phyloP scores from a whole-genome alignment of 2,797 vertebrate species.

The Trachurus trachurus region DNA sequence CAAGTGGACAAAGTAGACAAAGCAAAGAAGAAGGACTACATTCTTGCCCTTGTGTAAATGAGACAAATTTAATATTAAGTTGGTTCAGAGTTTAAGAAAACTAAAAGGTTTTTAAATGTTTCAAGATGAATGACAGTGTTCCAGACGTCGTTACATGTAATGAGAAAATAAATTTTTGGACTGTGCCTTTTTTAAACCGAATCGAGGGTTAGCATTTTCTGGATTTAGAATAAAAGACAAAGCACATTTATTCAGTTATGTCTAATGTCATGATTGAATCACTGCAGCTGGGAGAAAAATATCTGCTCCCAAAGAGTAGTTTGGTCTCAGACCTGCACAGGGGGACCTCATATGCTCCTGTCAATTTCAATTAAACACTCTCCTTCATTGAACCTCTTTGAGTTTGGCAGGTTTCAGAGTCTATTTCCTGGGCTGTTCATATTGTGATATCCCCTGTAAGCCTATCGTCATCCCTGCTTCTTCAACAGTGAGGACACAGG shows the following conservation, averaged over 20 bases:
- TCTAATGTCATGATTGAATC: slow-evolving; percentile 7
- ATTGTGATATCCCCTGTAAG: slow-evolving; percentile 10
- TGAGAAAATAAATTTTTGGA: slow-evolving; percentile 37
- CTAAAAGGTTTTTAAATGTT: slow-evolving; percentile 2
- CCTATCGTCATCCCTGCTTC: slow-evolving; percentile 13
- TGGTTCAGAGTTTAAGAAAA: slow-evolving; percentile 4
- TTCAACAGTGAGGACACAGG: slow-evolving; percentile 16
- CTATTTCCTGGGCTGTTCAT: slow-evolving; percentile 28
- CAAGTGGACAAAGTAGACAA: background rate
- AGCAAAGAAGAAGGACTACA: background rate
- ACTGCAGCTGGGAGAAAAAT: background rate
- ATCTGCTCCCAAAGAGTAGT: background rate
- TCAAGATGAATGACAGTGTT: background rate
- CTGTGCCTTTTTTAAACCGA: slow-evolving; percentile 31
- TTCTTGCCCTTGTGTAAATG: background rate
- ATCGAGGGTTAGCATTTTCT: slow-evolving; percentile 24
- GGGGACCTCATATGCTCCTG: background rate
- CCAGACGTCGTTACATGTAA: slow-evolving; percentile 18
- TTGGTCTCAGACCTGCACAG: slow-evolving; percentile 2
- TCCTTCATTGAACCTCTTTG: slow-evolving; percentile 18
- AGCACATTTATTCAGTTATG: slow-evolving; percentile 18
- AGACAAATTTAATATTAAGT: background rate
- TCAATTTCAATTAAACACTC: slow-evolving; percentile 1
- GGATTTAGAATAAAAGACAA: background rate
- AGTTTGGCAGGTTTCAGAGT: slow-evolving; percentile 12